These are phyloP conservation scores for Stenoptilia bipunctidactyla DNA, from an alignment of 2,888 invertebrate genomes.

Conservation along the genomic window DNA sequence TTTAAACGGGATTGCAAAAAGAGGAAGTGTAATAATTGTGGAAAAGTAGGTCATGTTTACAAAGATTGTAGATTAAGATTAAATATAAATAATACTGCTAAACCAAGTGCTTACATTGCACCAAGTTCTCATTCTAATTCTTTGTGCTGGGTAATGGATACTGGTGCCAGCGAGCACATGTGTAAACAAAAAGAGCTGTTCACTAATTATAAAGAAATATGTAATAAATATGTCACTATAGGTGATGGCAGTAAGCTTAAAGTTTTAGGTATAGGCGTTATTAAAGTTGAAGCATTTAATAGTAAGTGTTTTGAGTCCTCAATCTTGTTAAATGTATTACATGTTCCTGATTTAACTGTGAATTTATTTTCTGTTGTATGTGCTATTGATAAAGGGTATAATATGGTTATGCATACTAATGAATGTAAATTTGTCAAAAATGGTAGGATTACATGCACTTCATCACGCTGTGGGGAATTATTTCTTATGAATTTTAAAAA, in stretches of 20 bases:
- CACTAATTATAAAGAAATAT: too few species aligned
- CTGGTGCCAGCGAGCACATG: slow-evolving; percentile 5
- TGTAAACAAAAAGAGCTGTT: background rate
- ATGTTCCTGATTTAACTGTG: slow-evolving; percentile 8
- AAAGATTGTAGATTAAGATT: background rate
- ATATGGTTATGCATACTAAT: too few species aligned
- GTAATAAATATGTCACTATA: background rate
- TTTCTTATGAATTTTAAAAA: too few species aligned
- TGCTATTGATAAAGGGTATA: too few species aligned
- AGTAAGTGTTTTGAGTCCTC: background rate
- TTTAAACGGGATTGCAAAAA: background rate
- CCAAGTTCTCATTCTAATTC: background rate
- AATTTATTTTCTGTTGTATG: too few species aligned
- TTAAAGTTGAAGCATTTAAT: background rate
- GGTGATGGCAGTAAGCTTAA: slow-evolving; percentile 1
- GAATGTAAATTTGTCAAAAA: too few species aligned
- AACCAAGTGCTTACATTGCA: too few species aligned
- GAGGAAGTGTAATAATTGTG: background rate
- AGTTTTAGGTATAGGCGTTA: background rate
- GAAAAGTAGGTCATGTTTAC: background rate
- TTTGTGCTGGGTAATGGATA: slow-evolving; percentile 1
- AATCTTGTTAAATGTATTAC: background rate
- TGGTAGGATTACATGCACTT: too few species aligned
- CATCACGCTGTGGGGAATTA: too few species aligned
- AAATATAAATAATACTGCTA: slow-evolving; percentile 2